Evolutionary conservation across 2,888 invertebrate species (phyloP), one percentile per base, ranked within the genome.

Genomic region (Nasonovia ribisnigri): DNA sequence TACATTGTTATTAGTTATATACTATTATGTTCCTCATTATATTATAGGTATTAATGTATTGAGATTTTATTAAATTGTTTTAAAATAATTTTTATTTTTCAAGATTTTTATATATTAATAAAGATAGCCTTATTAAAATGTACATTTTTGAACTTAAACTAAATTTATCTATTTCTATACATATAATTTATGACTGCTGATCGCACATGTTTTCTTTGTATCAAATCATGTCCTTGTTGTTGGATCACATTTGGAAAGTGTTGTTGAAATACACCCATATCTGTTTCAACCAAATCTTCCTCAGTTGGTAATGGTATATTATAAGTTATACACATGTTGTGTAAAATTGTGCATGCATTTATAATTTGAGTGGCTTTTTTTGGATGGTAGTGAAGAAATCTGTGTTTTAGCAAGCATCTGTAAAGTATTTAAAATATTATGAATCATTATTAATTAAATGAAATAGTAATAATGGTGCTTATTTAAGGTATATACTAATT

Each of bases 41-140:
- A n/a, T 67, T 67, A 67, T 67, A n/a, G 26, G 67, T 67, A 67
- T 67, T 67, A n/a, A 67, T n/a, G n/a, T 67, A 67, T 67, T n/a
- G 67, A 67, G 67, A n/a, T n/a, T 67, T 67, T 86, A 86, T 86
- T 86, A 86, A 86, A 86, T 86, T n/a, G n/a, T 86, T 86, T 86
- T n/a, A 26, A 43, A 46, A 86, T 86, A 24, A 86, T 29, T n/a
- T 20, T 86, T n/a, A 67, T 67, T 67, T 57, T 57, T 57, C 54
- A 57, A 57, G 54, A n/a, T 86, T 86, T 86, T 86, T 86, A 48
- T 57, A 57, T 57, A 57, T 57, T 57, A 57, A 57, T 57, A 57
- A 57, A 57, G 24, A 24, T 26, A 48, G 11, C 48, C 48, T 86
- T 86, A 46, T 46, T 86, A 46, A 43, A 46, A 20, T 86, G 46